Conservation (phyloP, 2,113 vertebrate genomes). For the Lycaon pictus region DNA sequence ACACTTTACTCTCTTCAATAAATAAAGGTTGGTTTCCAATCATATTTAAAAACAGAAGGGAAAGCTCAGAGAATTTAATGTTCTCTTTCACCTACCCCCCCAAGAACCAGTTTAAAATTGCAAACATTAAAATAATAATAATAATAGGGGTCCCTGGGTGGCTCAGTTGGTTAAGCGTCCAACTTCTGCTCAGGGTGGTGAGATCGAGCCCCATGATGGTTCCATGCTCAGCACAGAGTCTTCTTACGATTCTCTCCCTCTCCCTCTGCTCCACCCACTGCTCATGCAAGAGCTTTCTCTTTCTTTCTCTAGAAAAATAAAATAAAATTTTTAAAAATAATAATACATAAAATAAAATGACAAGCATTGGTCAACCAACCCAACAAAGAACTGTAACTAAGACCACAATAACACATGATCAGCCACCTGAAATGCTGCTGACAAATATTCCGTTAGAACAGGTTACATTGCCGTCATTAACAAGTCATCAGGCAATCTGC, state of each 20-base stretch:
- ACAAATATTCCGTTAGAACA: conserved; percentile 34
- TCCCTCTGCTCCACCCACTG: not conserved
- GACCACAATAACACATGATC: not conserved
- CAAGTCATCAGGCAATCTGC: conserved; percentile 49
- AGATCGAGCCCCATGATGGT: not conserved
- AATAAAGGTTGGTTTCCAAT: conserved; percentile 4
- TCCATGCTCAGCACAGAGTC: not conserved
- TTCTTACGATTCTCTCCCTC: not conserved
- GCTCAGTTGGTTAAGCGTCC: no score
- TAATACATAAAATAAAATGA: not conserved
- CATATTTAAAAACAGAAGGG: not conserved
- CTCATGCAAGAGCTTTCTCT: not conserved
- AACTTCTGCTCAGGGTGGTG: not conserved
- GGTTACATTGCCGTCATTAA: not conserved
- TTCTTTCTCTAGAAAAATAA: not conserved
- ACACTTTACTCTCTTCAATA: not conserved
- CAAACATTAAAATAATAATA: not conserved
- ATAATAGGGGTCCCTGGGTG: not conserved
- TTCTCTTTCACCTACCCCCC: not conserved
- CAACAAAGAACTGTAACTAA: not conserved
- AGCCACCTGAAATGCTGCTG: conserved; percentile 3
- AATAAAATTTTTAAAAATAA: not conserved
- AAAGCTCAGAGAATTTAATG: conserved; percentile 11
- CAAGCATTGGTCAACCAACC: not conserved
- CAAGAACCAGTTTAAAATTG: conserved; percentile 50